Conservation (phyloP, 2,888 invertebrate species). For the Drosophila aldrichi region DNA sequence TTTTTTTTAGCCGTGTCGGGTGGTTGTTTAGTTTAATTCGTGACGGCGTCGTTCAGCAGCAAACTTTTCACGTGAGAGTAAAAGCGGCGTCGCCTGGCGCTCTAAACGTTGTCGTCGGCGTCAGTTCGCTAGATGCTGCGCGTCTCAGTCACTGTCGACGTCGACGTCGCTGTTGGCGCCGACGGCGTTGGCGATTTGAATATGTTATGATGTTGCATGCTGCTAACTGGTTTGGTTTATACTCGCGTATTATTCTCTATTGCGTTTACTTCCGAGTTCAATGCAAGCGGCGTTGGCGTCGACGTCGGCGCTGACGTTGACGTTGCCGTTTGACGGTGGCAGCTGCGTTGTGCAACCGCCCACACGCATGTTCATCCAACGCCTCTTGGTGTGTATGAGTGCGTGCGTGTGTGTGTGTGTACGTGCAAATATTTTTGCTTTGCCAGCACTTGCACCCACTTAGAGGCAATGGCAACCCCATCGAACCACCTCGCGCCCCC, state of each 20-base stretch:
- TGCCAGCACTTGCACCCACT: slow-evolving; percentile 65
- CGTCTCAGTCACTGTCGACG: slow-evolving; percentile 16
- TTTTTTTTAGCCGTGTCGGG: slow-evolving; percentile 47
- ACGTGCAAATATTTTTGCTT: slow-evolving; percentile 74
- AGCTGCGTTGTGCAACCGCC: slow-evolving; percentile 76
- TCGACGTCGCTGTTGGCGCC: slow-evolving; percentile 9
- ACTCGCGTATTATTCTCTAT: slow-evolving; percentile 67
- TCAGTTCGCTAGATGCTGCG: slow-evolving; percentile 33
- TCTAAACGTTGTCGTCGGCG: slow-evolving; percentile 22
- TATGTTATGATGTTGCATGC: slow-evolving; percentile 78
- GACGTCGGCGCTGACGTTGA: slow-evolving; percentile 2
- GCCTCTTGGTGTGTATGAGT: slow-evolving; percentile 17
- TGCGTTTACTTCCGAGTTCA: slow-evolving; percentile 81
- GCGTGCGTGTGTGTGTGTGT: slow-evolving; percentile 52
- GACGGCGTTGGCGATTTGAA: slow-evolving; percentile 63
- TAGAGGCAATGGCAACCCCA: slow-evolving; percentile 45
- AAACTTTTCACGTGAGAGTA: slow-evolving; percentile 76
- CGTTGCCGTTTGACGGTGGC: slow-evolving; percentile 17
- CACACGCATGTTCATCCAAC: slow-evolving; percentile 53
- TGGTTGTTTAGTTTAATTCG: slow-evolving; percentile 78
- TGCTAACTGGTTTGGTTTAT: slow-evolving; percentile 71
- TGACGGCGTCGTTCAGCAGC: slow-evolving; percentile 60
- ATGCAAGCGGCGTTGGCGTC: slow-evolving; percentile 59
- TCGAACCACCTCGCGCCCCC: slow-evolving; percentile 5
- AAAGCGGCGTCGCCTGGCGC: slow-evolving; percentile 57